Conservation (phyloP, 2,113 vertebrate genomes). For the Rhinolophus sinicus region DNA sequence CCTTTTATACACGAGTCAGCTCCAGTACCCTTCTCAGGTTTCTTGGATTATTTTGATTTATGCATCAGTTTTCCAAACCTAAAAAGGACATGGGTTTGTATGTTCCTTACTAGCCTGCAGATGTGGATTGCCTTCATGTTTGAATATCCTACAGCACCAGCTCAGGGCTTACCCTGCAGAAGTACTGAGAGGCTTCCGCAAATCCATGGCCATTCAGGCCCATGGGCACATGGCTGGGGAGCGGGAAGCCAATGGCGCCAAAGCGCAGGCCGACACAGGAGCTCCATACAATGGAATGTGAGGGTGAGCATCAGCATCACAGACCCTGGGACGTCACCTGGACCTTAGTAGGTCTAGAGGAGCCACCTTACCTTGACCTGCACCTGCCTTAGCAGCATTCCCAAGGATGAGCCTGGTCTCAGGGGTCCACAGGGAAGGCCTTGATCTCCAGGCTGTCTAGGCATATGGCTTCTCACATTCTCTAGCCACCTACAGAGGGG, state of each 20-base stretch:
- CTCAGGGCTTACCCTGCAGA: not conserved
- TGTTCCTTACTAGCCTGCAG: not conserved
- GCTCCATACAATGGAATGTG: rapidly evolving
- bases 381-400: not conserved
- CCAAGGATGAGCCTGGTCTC: not conserved
- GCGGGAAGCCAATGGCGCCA: not conserved
- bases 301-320: not conserved
- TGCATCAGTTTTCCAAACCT: not conserved
- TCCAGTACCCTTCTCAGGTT: too few relatives aligned
- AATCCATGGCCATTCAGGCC: not conserved
- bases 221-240: rapidly evolving
- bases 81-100: not conserved
- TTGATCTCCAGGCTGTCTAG: not conserved
- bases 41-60: not conserved
- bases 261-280: rapidly evolving
- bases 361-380: not conserved
- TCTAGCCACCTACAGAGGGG: not conserved
- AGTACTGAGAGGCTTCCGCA: not conserved
- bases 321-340: rapidly evolving
- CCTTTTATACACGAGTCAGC: too few relatives aligned
- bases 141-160: not conserved
- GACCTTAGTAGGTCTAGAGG: not conserved
- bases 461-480: not conserved
- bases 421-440: not conserved
- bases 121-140: not conserved